phyloP scores from a whole-genome alignment of 2,888 invertebrate genomes.

The Tridacna crocea region DNA sequence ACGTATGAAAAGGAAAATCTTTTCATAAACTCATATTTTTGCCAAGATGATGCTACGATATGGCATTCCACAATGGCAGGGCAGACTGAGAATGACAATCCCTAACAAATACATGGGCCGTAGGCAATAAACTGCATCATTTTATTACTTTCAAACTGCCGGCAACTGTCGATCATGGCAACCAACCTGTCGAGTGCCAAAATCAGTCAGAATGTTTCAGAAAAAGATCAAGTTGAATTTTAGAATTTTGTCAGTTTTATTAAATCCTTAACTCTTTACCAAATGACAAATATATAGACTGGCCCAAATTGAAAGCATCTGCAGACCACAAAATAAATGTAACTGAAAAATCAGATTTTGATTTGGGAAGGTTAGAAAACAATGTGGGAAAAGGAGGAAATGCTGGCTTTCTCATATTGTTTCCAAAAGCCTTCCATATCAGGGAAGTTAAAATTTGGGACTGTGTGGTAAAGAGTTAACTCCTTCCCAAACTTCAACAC shows the following conservation, averaged over 20 bases:
- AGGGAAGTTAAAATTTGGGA: too few relatives aligned
- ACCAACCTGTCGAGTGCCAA: not conserved
- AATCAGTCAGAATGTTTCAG: not conserved
- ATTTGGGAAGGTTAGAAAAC: too few relatives aligned
- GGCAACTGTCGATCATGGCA: conserved; percentile 13
- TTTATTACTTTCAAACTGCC: conserved; percentile 29
- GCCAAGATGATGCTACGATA: conserved; percentile 19
- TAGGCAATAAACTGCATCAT: conserved; percentile 25
- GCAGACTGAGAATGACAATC: conserved; percentile 25
- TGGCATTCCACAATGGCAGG: conserved; percentile 21
- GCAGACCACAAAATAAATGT: too few relatives aligned
- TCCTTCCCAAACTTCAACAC: too few relatives aligned
- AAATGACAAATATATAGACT: not conserved
- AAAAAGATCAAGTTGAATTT: not conserved
- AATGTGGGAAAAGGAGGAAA: too few relatives aligned
- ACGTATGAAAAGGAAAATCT: conserved; percentile 26
- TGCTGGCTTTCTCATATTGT: too few relatives aligned
- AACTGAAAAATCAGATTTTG: too few relatives aligned
- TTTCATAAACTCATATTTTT: conserved; percentile 31
- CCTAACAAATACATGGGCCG: not conserved
- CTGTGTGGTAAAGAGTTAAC: too few relatives aligned
- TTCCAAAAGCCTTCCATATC: too few relatives aligned
- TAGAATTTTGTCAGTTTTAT: not conserved
- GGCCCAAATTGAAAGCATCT: too few relatives aligned
- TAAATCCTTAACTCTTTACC: not conserved